These are phyloP conservation scores for Zaprionus gabonicus DNA, from an alignment of 1,140 invertebrate species.

Conservation along the genomic window DNA sequence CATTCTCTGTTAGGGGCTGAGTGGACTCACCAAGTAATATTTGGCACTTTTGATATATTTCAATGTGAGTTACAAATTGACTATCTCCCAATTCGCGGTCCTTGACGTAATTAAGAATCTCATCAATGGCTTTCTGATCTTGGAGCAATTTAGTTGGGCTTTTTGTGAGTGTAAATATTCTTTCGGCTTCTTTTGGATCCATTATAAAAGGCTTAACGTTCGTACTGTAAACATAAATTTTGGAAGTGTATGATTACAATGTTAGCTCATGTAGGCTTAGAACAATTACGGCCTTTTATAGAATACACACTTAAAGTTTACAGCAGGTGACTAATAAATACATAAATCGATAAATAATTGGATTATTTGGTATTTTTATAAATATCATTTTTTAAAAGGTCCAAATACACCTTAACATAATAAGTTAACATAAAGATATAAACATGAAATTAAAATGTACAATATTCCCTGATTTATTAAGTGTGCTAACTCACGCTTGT, in stretches of 20 bases:
- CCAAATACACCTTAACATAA: too few relatives aligned
- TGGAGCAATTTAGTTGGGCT: neutral
- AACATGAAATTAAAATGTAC: too few relatives aligned
- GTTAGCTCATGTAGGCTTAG: too few relatives aligned
- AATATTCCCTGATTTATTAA: too few relatives aligned
- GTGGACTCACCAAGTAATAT: neutral
- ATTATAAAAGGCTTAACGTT: neutral
- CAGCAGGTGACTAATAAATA: neutral
- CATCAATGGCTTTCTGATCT: neutral
- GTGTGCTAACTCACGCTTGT: too few relatives aligned
- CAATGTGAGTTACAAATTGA: neutral
- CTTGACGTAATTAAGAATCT: neutral
- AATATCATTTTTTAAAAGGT: neutral
- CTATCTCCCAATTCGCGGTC: neutral
- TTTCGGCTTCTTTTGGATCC: slow-evolving; percentile 9
- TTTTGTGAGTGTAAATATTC: slow-evolving; percentile 13
- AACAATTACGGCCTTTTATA: neutral
- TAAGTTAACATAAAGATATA: too few relatives aligned
- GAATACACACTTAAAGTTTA: neutral
- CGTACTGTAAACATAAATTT: neutral
- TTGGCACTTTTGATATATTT: neutral
- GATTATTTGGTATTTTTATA: neutral
- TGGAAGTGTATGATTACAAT: neutral
- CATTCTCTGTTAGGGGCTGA: neutral
- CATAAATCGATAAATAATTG: neutral